These are phyloP conservation scores for Leuctra nigra DNA, from an alignment of 2,888 invertebrate genomes.

Conservation along the genomic window DNA sequence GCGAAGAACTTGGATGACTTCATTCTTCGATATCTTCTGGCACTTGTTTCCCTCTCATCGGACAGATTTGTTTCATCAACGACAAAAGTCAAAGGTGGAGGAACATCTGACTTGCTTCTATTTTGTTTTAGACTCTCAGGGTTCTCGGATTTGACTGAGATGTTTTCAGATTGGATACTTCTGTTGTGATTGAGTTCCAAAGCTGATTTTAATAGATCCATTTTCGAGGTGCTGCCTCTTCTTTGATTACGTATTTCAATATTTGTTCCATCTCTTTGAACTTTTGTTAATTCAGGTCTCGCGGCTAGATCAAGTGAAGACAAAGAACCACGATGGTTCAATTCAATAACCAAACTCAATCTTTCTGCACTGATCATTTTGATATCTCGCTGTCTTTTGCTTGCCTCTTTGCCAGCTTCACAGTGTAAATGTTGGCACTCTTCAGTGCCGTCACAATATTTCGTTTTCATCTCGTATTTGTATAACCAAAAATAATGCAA, in stretches of 20 bases:
- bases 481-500: conserved; percentile 63
- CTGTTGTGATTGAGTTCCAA: too few relatives aligned
- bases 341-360: conserved; percentile 65
- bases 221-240: conserved; percentile 48
- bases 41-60: too few relatives aligned
- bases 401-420: conserved; percentile 45
- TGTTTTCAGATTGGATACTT: too few relatives aligned
- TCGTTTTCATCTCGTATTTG: conserved; percentile 19
- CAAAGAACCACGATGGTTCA: conserved; percentile 68
- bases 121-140: too few relatives aligned
- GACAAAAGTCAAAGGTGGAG: too few relatives aligned
- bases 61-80: too few relatives aligned
- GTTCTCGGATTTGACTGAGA: too few relatives aligned
- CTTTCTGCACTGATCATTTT: conserved; percentile 54
- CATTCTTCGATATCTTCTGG: too few relatives aligned
- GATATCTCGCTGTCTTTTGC: conserved; percentile 36
- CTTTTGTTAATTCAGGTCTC: neutral
- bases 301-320: conserved; percentile 52
- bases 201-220: conserved; percentile 62
- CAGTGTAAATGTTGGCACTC: conserved; percentile 18
- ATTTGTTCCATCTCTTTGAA: conserved; percentile 50
- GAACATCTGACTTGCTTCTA: too few relatives aligned
- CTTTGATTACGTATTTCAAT: conserved; percentile 43
- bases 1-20: too few relatives aligned
- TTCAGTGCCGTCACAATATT: neutral